Conservation (phyloP, 1,140 invertebrate genomes). For the Homalodisca vitripennis region DNA sequence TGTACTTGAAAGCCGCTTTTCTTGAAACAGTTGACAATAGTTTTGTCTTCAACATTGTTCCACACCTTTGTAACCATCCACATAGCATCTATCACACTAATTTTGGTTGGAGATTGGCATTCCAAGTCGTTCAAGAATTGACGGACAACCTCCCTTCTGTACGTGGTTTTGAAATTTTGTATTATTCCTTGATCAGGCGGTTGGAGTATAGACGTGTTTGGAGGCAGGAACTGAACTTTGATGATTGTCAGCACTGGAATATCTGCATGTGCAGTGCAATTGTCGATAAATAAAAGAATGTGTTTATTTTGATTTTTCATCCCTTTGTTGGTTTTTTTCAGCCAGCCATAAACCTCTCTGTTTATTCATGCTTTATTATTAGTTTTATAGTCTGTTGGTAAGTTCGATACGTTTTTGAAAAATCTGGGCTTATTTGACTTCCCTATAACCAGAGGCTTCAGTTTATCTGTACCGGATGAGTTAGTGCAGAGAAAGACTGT, state of each 20-base stretch:
- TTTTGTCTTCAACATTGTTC: not conserved
- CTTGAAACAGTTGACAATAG: constrained; percentile 12
- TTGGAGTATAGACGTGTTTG: constrained; percentile 44
- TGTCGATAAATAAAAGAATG: constrained; percentile 39
- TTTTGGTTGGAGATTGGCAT: not conserved
- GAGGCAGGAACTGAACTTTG: constrained; percentile 49
- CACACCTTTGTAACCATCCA: not conserved
- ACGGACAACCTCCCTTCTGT: not conserved
- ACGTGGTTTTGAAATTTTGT: not conserved
- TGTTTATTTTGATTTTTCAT: constrained; percentile 38
- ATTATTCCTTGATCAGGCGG: not conserved
- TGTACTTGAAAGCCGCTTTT: constrained; percentile 9
- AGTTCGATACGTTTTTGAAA: no score
- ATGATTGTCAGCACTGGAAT: constrained; percentile 45
- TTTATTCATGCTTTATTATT: constrained; percentile 52
- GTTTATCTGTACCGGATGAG: no score
- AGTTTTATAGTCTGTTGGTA: constrained; percentile 43
- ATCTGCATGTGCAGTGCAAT: constrained; percentile 35
- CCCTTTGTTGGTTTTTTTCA: constrained; percentile 36
- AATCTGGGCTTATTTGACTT: constrained; percentile 48
- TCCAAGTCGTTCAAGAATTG: not conserved
- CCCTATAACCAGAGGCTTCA: constrained; percentile 47
- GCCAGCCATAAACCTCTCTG: constrained; percentile 42
- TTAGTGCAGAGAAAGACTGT: constrained; percentile 46
- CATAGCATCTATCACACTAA: constrained; percentile 8